Evolutionary conservation across 1,140 invertebrate species (phyloP).

Genomic region (Drosophila sproati): DNA sequence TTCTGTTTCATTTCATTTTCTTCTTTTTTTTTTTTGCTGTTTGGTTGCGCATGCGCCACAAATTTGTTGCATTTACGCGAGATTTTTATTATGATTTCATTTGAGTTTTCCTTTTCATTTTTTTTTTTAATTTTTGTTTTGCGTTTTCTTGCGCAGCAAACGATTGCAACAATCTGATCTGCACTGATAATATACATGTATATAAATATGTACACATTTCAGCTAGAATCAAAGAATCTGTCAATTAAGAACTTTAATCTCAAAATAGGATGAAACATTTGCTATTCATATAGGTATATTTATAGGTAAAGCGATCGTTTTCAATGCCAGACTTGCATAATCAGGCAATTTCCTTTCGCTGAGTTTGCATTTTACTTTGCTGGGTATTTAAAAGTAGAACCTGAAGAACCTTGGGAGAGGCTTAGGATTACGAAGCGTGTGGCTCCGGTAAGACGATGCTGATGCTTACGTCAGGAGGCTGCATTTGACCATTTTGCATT

Average conservation of each 20-base stretch:
- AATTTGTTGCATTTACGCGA: slow-evolving; percentile 58
- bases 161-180: slow-evolving; percentile 29
- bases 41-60: slow-evolving; percentile 53
- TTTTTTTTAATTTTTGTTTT: slow-evolving; percentile 19
- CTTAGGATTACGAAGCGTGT: too few species aligned
- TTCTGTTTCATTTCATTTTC: too few species aligned
- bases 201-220: not conserved
- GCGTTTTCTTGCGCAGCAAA: slow-evolving; percentile 7
- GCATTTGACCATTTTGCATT: too few species aligned
- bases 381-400: too few species aligned
- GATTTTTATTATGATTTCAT: slow-evolving; percentile 59
- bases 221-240: too few species aligned
- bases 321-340: not conserved
- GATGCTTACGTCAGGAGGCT: slow-evolving; percentile 9
- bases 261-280: too few species aligned
- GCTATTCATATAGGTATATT: not conserved
- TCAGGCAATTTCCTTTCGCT: slow-evolving; percentile 9
- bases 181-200: slow-evolving; percentile 6
- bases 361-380: not conserved
- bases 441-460: slow-evolving; percentile 17
- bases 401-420: too few species aligned
- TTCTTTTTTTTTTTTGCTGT: slow-evolving; percentile 12
- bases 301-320: not conserved
- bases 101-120: slow-evolving; percentile 41
- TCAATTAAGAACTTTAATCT: too few species aligned